Evolutionary conservation across 2,888 invertebrate species (phyloP).

Genomic region (Campoplex nolae): DNA sequence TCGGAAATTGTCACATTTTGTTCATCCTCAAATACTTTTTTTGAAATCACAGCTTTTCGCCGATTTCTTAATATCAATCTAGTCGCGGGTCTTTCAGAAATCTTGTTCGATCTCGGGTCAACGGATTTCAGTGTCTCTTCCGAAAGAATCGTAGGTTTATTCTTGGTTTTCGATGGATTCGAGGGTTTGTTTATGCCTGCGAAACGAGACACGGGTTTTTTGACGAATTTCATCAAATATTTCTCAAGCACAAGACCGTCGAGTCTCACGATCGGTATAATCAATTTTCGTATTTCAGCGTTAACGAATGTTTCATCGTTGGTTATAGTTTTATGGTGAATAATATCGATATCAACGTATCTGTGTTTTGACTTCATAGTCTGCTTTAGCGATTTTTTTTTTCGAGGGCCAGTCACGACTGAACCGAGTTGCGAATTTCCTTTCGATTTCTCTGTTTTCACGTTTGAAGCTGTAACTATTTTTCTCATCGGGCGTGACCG

Average conservation of each 20-base stretch:
- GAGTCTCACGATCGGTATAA: conserved; percentile 44
- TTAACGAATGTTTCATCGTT: conserved; percentile 33
- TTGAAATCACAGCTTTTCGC: neutral
- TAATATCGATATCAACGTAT: conserved; percentile 50
- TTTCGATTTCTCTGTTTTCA: neutral
- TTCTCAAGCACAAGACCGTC: conserved; percentile 40
- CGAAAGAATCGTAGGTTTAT: neutral
- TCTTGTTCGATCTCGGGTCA: neutral
- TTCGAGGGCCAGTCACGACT: neutral
- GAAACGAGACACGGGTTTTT: neutral
- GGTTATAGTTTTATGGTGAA: neutral
- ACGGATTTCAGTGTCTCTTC: neutral
- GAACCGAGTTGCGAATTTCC: neutral
- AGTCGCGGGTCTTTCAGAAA: neutral
- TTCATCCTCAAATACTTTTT: neutral
- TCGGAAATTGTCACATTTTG: neutral
- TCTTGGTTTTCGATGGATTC: neutral
- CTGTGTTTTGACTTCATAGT: neutral
- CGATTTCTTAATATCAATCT: neutral
- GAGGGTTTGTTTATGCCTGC: neutral
- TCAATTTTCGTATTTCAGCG: conserved; percentile 44
- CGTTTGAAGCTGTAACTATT: neutral
- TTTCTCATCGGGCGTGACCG: conserved; percentile 1
- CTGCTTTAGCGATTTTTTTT: conserved; percentile 22
- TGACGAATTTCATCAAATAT: conserved; percentile 40